A percentile compares a stretch with the other conserved stretches of the same genome.
Conservation (phyloP, 2,888 invertebrate species). For the Parascotia fuliginaria region DNA sequence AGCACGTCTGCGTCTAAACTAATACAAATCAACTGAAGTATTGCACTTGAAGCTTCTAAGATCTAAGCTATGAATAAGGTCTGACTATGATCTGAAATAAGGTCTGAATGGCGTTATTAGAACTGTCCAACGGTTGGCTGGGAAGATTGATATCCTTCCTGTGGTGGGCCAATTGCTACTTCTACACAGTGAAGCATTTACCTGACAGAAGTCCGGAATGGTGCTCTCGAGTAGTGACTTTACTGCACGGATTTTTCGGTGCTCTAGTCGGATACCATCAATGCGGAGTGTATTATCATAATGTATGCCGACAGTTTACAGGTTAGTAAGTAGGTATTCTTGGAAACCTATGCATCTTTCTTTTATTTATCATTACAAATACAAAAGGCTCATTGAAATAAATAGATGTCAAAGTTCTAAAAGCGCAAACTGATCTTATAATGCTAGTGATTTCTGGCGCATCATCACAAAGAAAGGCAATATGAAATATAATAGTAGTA, state of each 20-base stretch:
- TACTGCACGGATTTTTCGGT: constrained; percentile 69
- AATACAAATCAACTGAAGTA: too few species aligned
- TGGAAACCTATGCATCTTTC: too few species aligned
- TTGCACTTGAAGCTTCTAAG: too few species aligned
- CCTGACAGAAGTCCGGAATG: constrained; percentile 63
- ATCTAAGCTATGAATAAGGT: too few species aligned
- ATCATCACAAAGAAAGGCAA: too few species aligned
- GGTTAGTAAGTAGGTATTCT: constrained; percentile 60
- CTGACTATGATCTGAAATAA: not conserved
- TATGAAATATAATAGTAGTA: too few species aligned
- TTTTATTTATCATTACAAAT: too few species aligned
- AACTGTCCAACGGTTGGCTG: constrained; percentile 55
- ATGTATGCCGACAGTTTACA: constrained; percentile 48
- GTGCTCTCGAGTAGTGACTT: constrained; percentile 66
- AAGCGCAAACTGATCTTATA: too few species aligned
- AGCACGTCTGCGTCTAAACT: too few species aligned
- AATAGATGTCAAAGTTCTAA: too few species aligned
- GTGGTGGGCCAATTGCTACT: constrained; percentile 66
- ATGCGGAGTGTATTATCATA: constrained; percentile 55
- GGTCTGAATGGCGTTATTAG: constrained; percentile 56
- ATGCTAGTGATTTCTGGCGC: too few species aligned
- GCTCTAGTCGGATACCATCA: constrained; percentile 61
- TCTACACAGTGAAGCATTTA: constrained; percentile 42
- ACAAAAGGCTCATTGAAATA: too few species aligned
- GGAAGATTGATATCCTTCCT: constrained; percentile 67